Conservation (phyloP, 2,113 vertebrate genomes). For the Alligator mississippiensis region DNA sequence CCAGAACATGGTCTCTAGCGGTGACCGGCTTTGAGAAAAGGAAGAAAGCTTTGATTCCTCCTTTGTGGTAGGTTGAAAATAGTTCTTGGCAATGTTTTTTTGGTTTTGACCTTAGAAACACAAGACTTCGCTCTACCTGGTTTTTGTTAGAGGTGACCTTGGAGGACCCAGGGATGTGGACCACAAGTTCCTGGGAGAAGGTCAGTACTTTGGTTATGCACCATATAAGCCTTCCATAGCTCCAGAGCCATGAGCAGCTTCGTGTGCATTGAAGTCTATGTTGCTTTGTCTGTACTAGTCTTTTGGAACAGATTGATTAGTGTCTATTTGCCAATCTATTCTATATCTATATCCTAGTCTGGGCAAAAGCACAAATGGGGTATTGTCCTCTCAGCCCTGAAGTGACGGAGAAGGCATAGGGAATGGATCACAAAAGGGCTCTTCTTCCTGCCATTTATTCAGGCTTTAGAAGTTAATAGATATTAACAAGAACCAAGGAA, state of each 20-base stretch:
- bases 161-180: background rate
- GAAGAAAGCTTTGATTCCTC: background rate
- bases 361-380: background rate
- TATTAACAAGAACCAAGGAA: background rate
- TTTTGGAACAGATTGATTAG: background rate
- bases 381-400: background rate
- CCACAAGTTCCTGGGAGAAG: background rate
- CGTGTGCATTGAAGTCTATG: background rate
- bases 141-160: background rate
- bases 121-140: background rate
- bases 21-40: background rate
- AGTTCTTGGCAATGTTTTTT: background rate
- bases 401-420: background rate
- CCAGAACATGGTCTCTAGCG: background rate
- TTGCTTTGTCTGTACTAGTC: background rate
- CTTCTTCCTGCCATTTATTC: background rate
- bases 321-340: background rate
- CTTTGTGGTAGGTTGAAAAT: background rate
- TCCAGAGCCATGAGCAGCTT: background rate
- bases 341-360: background rate
- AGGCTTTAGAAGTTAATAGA: background rate
- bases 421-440: background rate
- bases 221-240: background rate
- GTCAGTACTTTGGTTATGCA: background rate
- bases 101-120: background rate